These are phyloP conservation scores for Manis pentadactyla DNA, from an alignment of 2,797 vertebrate genomes.

Conservation along the genomic window DNA sequence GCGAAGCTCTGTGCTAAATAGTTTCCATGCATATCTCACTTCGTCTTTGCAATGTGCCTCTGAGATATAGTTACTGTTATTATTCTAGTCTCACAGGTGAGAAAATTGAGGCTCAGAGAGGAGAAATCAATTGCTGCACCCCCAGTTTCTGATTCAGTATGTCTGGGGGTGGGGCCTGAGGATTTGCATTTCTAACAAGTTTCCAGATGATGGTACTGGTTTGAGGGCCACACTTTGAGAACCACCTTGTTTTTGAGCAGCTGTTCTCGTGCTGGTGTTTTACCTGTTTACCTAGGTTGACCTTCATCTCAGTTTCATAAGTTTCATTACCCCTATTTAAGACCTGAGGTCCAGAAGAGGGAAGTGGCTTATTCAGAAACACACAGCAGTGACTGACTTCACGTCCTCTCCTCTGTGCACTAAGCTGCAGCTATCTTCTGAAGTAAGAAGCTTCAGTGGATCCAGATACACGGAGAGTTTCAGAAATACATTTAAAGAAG, in stretches of 20 bases:
- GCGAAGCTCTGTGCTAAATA: neutral
- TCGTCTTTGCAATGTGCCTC: neutral
- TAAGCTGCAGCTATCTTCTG: neutral
- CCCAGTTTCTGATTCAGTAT: neutral
- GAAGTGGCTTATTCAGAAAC: neutral
- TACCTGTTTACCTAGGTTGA: rapidly evolving
- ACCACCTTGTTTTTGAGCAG: neutral
- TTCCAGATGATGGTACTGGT: no score
- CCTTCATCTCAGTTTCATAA: rapidly evolving
- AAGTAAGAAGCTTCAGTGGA: neutral
- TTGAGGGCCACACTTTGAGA: neutral
- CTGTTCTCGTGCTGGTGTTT: neutral
- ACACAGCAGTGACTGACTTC: neutral
- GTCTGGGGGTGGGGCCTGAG: neutral
- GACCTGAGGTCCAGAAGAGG: neutral
- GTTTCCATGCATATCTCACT: neutral
- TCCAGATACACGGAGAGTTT: neutral
- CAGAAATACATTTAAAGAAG: neutral
- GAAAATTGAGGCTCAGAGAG: neutral
- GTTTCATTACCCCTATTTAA: neutral
- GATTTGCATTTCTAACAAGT: neutral
- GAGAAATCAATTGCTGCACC: neutral
- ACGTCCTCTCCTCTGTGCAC: neutral
- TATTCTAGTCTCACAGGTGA: neutral
- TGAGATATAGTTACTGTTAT: neutral